Base-by-base conservation (phyloP, 2,888 invertebrate genomes). In the Melinaea menophilus region DNA sequence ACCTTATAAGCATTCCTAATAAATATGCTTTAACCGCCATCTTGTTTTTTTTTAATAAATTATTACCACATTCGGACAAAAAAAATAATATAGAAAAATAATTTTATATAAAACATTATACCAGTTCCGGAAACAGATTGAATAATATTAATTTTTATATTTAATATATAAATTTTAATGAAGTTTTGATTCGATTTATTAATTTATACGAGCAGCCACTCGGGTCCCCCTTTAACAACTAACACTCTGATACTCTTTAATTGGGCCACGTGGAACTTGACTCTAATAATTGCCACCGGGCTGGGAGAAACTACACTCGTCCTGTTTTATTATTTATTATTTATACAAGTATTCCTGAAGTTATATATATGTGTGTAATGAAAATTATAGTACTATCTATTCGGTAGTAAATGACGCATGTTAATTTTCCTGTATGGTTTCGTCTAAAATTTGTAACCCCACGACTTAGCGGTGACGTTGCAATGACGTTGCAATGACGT, bases 141-240 rank as follows among this genome's bases (percentile, higher is more conserved):
- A 22, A 22, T 22, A 22, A 22, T 22, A 22, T 22, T 22, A 22
- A 22, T 22, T 22, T 22, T 22, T 22, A 22, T 22, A 22, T 22
- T 22, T 22, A 22, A 22, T 22, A 22, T 22, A 22, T 22, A 22
- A 22, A 62, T 66, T 64, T 59, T 48, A 56, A 60, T 69, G 71
- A 34, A 45, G 47, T 70, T 72, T 71, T 73, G 73, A 79, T 75
- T 74, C 76, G 71, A 76, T 76, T 76, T 75, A 68, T 69, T 70
- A 71, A 71, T 65, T 67, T 62, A 66, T 61, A 67, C n/a, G 61
- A 33, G 51, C 60, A 61, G 56, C 58, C 58, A 35, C 64, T 63
- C 63, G 57, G 57, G 64, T 65, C 66, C 59, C 22, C 63, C 56
- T 62, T 61, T 59, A 60, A 58, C 63, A 51, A 62, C n/a, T 35